Conservation (phyloP, 2,888 invertebrate genomes). For the Hypselothyrea guttata region DNA sequence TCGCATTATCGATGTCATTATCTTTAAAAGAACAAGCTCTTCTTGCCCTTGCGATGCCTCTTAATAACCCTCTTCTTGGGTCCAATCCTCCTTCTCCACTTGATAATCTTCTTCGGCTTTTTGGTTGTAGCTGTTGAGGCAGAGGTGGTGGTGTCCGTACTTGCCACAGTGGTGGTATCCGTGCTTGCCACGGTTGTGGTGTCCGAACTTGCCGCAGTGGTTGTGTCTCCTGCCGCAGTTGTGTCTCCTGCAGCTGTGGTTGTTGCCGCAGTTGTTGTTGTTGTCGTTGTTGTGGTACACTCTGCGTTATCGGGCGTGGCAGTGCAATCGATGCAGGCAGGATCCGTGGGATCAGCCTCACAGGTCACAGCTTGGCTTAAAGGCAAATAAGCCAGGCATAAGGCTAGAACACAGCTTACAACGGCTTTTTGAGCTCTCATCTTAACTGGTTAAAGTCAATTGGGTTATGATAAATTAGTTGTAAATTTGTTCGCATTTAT, state of each 20-base stretch:
- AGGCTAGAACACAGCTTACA: background rate
- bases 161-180: too few relatives aligned
- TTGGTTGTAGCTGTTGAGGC: too few relatives aligned
- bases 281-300: slow-evolving; percentile 1
- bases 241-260: background rate
- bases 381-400: slow-evolving; percentile 4
- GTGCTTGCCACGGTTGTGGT: background rate
- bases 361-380: slow-evolving; percentile 12
- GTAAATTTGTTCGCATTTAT: background rate
- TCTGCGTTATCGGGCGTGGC: background rate
- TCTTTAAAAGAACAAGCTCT: background rate
- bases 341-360: background rate
- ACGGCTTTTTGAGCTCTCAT: slow-evolving; percentile 4
- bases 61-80: slow-evolving; percentile 6
- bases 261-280: background rate
- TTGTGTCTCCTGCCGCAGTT: background rate
- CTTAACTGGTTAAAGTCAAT: background rate
- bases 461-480: background rate
- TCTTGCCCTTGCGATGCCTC: slow-evolving; percentile 7
- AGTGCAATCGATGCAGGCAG: background rate
- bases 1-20: background rate
- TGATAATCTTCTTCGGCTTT: background rate
- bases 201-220: slow-evolving; percentile 4
- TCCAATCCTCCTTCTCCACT: background rate
- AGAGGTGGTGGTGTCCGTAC: too few relatives aligned